A percentile compares a stretch with the other conserved stretches of the same genome.
Conservation (phyloP, 2,888 invertebrate genomes). For the Trichacis sp. region DNA sequence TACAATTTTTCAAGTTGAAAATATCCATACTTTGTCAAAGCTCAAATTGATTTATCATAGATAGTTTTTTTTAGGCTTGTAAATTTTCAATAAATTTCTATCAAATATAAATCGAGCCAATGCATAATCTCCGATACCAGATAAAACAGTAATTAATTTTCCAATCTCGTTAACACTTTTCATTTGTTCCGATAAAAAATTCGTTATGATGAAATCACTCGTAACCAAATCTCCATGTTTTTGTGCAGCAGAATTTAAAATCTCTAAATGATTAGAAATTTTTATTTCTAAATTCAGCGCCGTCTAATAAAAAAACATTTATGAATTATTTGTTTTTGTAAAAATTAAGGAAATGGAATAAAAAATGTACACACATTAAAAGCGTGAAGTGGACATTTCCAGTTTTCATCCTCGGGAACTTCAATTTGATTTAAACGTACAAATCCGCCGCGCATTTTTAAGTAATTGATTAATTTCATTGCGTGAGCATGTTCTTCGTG, state of each 20-base stretch:
- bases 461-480: conserved; percentile 67
- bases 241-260: conserved; percentile 67
- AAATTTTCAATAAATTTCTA: conserved; percentile 54
- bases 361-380: conserved; percentile 57
- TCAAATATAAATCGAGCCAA: conserved; percentile 58
- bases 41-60: no score
- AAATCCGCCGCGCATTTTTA: conserved; percentile 69
- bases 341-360: not conserved
- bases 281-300: conserved; percentile 55
- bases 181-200: conserved; percentile 73
- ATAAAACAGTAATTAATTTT: conserved; percentile 70
- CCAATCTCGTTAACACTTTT: conserved; percentile 74
- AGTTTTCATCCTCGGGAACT: conserved; percentile 61
- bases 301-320: conserved; percentile 39
- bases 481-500: conserved; percentile 71
- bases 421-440: conserved; percentile 61
- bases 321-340: conserved; percentile 3
- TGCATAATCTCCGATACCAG: conserved; percentile 56
- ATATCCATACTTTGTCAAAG: no score
- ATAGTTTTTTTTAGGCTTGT: conserved; percentile 40
- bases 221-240: conserved; percentile 70
- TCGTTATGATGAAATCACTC: conserved; percentile 71
- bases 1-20: conserved; percentile 16
- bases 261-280: conserved; percentile 65
- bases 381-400: conserved; percentile 66